phyloP scores from a whole-genome alignment of 1,140 invertebrate genomes.

The Drosophila sturtevanti region DNA sequence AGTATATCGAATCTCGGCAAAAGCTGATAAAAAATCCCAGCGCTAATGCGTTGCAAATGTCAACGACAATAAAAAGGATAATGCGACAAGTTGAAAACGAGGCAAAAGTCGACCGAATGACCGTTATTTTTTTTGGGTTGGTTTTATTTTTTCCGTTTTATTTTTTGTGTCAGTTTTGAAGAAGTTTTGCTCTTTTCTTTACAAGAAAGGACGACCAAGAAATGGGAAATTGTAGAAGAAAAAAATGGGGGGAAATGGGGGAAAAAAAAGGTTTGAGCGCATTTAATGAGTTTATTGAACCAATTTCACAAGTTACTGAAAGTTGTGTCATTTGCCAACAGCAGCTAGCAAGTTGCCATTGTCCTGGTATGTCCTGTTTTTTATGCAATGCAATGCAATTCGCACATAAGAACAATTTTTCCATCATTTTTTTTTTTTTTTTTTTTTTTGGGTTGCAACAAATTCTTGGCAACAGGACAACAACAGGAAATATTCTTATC shows the following conservation, averaged over 20 bases:
- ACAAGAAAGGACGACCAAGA: conserved; percentile 1
- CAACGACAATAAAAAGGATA: conserved; percentile 74
- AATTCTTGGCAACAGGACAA: conserved; percentile 41
- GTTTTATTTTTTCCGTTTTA: background rate
- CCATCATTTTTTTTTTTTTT: background rate
- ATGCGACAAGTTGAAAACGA: conserved; percentile 75
- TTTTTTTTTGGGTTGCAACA: conserved; percentile 11
- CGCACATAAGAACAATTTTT: conserved; percentile 23
- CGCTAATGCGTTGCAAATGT: conserved; percentile 69
- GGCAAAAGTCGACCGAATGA: conserved; percentile 67
- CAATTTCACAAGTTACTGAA: conserved; percentile 68
- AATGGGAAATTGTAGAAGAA: background rate
- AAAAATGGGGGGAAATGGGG: conserved; percentile 12
- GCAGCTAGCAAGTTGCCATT: conserved; percentile 31
- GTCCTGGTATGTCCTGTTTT: conserved; percentile 40
- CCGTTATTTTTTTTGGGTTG: conserved; percentile 47
- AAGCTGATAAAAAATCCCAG: conserved; percentile 31
- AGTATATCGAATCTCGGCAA: background rate
- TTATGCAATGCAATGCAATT: conserved; percentile 22
- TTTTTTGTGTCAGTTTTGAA: background rate
- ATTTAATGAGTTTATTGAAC: conserved; percentile 81
- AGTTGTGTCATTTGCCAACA: conserved; percentile 51
- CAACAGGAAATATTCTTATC: conserved; percentile 56
- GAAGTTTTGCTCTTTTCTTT: conserved; percentile 44
- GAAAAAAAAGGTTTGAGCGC: conserved; percentile 54